Evolutionary conservation across 2,113 vertebrate genomes (phyloP).

Genomic region (Daphoenositta chrysoptera): DNA sequence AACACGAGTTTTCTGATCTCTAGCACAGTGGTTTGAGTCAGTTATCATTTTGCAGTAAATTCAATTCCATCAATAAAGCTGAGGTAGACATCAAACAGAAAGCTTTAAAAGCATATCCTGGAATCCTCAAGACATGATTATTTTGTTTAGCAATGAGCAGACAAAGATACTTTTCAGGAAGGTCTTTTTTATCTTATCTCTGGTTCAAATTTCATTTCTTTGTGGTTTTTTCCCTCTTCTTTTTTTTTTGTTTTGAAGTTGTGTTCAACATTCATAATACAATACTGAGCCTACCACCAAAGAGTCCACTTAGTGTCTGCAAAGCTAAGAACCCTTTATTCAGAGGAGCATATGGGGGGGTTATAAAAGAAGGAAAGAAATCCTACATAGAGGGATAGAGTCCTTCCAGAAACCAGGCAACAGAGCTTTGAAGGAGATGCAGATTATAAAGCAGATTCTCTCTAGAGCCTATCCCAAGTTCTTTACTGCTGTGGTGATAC

Average conservation of each 20-base stretch:
- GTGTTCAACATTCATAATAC: neutral
- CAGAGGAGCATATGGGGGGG: neutral
- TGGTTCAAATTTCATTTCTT: neutral
- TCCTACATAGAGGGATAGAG: neutral
- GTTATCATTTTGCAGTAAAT: neutral
- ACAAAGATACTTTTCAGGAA: neutral
- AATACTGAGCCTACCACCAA: neutral
- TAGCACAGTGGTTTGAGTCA: neutral
- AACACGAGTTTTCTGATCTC: neutral
- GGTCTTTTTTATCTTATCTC: neutral
- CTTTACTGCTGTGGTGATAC: neutral
- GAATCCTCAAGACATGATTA: neutral
- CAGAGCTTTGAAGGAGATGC: neutral
- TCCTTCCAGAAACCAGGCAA: neutral
- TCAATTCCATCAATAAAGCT: neutral
- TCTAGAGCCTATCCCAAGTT: neutral
- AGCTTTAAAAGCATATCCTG: neutral
- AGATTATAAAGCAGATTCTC: neutral
- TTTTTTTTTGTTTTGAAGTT: neutral
- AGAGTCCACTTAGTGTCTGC: neutral
- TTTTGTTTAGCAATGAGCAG: neutral
- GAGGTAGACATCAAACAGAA: constrained; percentile 18
- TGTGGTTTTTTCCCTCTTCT: neutral
- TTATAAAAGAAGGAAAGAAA: neutral
- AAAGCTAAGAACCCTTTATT: neutral